These are phyloP conservation scores for Epinephelus cyanopodus DNA, from an alignment of 2,113 vertebrate genomes.

Conservation along the genomic window DNA sequence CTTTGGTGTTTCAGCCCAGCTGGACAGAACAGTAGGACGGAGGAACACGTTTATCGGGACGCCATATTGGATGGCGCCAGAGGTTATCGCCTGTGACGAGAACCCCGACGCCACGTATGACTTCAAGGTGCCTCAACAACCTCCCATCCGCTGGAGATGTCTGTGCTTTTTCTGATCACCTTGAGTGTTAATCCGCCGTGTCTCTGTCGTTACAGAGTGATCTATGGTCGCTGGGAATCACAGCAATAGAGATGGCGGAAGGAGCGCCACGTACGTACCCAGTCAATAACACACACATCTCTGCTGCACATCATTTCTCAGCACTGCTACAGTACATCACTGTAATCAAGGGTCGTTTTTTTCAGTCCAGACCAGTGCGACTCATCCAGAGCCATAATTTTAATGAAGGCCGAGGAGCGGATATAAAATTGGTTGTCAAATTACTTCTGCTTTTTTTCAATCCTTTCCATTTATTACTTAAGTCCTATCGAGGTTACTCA, in stretches of 20 bases:
- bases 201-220: constrained; percentile 80
- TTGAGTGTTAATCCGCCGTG: constrained; percentile 4
- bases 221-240: constrained; percentile 86
- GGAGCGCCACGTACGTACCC: constrained; percentile 83
- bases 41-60: constrained; percentile 95
- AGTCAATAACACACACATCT: constrained; percentile 37
- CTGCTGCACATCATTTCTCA: constrained; percentile 29
- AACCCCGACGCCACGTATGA: constrained; percentile 91
- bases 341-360: constrained; percentile 29
- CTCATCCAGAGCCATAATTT: constrained; percentile 31
- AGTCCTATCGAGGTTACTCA: constrained; percentile 6
- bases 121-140: constrained; percentile 85
- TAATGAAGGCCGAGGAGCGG: constrained; percentile 27
- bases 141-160: not conserved
- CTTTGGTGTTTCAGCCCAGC: constrained; percentile 93
- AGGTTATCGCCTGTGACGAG: constrained; percentile 93
- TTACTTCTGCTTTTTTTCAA: constrained; percentile 2
- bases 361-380: constrained; percentile 9
- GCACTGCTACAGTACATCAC: not conserved
- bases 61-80: constrained; percentile 95
- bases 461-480: not conserved
- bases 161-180: not conserved
- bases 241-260: constrained; percentile 86
- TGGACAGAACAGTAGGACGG: constrained; percentile 90
- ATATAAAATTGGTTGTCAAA: constrained; percentile 38